Percentiles rank a stretch among this genome's conserved stretches.
These are phyloP conservation scores for Anoura caudifer DNA, from an alignment of 2,113 vertebrate species.

Conservation along the genomic window DNA sequence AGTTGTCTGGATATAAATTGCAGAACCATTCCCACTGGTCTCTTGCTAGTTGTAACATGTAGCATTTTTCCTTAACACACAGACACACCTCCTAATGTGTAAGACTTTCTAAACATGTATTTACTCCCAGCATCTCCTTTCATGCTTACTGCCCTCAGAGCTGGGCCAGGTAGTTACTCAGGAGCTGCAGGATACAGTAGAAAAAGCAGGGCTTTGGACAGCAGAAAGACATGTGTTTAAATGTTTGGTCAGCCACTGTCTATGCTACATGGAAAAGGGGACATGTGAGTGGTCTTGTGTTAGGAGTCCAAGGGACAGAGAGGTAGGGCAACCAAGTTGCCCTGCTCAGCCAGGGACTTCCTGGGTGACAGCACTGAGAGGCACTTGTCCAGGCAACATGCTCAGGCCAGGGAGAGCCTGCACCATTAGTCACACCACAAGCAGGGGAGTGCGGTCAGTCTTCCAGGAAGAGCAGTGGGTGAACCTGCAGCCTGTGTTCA, in stretches of 20 bases:
- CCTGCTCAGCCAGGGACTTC: accelerated
- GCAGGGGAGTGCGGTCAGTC: background rate
- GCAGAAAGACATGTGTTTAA: background rate
- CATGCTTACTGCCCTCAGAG: background rate
- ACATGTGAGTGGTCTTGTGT: background rate
- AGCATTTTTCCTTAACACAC: background rate
- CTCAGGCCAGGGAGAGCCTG: background rate
- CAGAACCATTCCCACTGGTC: background rate
- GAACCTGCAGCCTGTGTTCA: too few species aligned
- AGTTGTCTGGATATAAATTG: too few species aligned
- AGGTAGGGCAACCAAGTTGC: background rate
- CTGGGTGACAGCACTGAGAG: too few species aligned
- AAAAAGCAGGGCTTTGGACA: background rate
- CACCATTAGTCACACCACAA: background rate
- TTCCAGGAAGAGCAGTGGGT: background rate
- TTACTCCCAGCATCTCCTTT: background rate
- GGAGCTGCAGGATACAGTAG: background rate
- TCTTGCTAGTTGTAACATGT: background rate
- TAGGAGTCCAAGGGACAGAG: background rate
- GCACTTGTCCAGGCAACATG: background rate
- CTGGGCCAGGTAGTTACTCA: background rate
- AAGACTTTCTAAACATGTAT: background rate
- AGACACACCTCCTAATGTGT: background rate
- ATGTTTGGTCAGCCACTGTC: background rate
- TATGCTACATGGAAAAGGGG: background rate